phyloP scores from a whole-genome alignment of 2,797 vertebrate genomes.

The Alauda arvensis region DNA sequence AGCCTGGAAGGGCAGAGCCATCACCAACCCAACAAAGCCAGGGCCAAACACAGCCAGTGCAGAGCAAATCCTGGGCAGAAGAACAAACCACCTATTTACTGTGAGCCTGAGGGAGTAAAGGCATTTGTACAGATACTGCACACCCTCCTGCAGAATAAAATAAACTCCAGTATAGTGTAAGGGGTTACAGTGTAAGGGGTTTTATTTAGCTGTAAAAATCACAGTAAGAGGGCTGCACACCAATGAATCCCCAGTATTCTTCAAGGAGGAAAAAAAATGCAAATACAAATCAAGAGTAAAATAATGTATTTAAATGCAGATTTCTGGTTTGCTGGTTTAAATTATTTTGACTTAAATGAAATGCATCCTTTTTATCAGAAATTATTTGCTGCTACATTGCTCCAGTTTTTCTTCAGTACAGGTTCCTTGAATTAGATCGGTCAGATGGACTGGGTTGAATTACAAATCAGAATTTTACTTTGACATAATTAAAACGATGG shows the following conservation, averaged over 20 bases:
- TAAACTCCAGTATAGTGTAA: not conserved
- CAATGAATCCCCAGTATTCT: not conserved
- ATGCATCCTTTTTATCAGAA: not conserved
- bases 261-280: not conserved
- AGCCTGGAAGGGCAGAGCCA: not conserved
- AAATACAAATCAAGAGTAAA: not conserved
- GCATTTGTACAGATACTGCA: not conserved
- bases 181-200: not conserved
- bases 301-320: not conserved
- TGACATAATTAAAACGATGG: not conserved
- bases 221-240: not conserved
- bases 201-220: not conserved
- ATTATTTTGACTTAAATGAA: constrained; percentile 5
- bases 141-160: not conserved
- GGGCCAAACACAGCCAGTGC: not conserved
- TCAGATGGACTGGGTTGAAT: not conserved
- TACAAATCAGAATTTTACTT: not conserved
- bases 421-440: not conserved
- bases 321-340: not conserved
- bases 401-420: not conserved
- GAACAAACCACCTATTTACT: not conserved
- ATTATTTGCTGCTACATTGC: not conserved
- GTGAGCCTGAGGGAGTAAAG: not conserved
- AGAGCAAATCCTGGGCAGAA: not conserved
- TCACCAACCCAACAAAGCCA: rapidly evolving